Base-by-base conservation (phyloP, 23 tunicate genomes). In the Trididemnum nubilum region DNA sequence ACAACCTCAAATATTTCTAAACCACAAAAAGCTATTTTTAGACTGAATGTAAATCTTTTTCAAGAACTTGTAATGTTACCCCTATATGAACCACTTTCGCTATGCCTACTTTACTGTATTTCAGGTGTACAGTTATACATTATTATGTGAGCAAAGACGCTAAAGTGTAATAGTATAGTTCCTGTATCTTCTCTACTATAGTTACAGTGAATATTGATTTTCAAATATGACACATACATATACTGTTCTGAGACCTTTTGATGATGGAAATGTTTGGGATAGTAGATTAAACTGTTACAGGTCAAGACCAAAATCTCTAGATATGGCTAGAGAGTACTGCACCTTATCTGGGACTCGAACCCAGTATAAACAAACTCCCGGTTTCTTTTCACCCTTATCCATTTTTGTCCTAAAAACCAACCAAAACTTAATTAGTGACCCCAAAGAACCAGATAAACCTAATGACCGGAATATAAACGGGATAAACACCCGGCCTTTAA, bases 301-400 rank as follows among this genome's bases (percentile, higher is more conserved):
- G 29, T 52, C 81, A 21, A 26, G 81, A 54, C 67, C 81, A 2
- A 77, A 54, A 54, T 77, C 81, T 1, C 40, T 77, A 5, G 81
- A 67, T 5, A 73, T 73, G 79, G 39, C 59, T 2, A 73, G 28
- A 21, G 28, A 61, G 18, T 26, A 61, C 29, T 3, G 18, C 18
- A 18, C 18, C 15, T 49, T 49, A 18, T 18, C 4, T 24, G 28
- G 26, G 26, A 5, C 26, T 61, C 29, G 67, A 5, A 21, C 22
- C n/a, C 29, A 21, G 29, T 61, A 12, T 61, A 44, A 9, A 7
- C 28, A 5, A 24, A 21, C 26, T n/a, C 26, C 67, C 3, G 26
- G 25, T n/a, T 24, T 21, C 67, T n/a, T 61, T 61, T 26, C 67
- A 12, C 4, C 26, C 26, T n/a, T 61, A 12, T 12, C 22, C 18